phyloP scores from a whole-genome alignment of 2,797 vertebrate genomes.

The Catharus ustulatus region DNA sequence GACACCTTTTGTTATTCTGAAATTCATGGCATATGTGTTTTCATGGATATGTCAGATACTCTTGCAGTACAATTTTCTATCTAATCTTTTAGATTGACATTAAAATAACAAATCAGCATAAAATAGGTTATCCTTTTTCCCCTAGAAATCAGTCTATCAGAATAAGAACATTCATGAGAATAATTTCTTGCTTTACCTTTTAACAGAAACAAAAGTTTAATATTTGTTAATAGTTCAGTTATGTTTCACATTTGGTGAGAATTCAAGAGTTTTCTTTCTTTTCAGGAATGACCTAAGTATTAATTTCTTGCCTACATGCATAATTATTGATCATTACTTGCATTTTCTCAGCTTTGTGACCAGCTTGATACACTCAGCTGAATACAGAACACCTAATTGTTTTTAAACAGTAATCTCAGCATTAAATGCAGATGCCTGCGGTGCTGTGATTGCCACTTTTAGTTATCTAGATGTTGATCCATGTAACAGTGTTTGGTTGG shows the following conservation, averaged over 20 bases:
- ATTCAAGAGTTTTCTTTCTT: neutral
- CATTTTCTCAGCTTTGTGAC: neutral
- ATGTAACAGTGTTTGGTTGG: neutral
- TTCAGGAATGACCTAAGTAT: neutral
- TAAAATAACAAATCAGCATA: neutral
- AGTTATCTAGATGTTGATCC: neutral
- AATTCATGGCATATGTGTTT: neutral
- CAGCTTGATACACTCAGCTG: neutral
- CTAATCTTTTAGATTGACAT: neutral
- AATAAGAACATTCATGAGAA: neutral
- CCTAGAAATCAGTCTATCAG: neutral
- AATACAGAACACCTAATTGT: neutral
- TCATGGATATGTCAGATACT: neutral
- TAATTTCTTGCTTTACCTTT: neutral
- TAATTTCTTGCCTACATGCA: neutral
- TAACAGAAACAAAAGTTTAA: neutral
- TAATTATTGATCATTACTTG: neutral
- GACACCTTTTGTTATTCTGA: slow-evolving; percentile 11
- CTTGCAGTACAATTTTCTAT: neutral
- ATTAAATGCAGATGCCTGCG: neutral
- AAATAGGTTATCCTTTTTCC: neutral
- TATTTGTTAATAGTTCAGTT: neutral
- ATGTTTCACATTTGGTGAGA: neutral
- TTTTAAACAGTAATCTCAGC: neutral
- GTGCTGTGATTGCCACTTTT: neutral